Evolutionary conservation across 2,113 vertebrate species (phyloP).

Genomic region (Talpa occidentalis): DNA sequence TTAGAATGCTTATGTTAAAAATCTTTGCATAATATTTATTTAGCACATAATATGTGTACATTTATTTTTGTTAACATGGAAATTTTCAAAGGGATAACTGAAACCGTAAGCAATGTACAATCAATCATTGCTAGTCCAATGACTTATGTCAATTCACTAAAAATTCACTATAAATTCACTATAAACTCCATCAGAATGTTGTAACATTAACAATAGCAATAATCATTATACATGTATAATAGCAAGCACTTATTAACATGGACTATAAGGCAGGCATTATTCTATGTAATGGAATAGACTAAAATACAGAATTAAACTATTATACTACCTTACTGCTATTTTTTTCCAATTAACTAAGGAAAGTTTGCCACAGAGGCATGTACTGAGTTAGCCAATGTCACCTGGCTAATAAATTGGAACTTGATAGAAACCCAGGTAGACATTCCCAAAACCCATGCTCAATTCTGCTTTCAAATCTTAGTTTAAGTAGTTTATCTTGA

Average conservation of each 20-base stretch:
- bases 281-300: background rate
- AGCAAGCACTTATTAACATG: background rate
- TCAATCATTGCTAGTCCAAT: background rate
- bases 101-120: background rate
- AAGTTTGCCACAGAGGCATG: background rate
- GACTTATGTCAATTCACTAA: background rate
- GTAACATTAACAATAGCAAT: background rate
- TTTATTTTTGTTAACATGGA: background rate
- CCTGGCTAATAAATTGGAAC: background rate
- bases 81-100: background rate
- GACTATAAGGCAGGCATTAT: background rate
- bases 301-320: background rate
- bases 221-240: background rate
- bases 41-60: background rate
- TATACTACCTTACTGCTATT: background rate
- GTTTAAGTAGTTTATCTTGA: background rate
- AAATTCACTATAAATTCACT: background rate
- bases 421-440: background rate
- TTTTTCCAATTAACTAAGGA: background rate
- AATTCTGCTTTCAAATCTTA: background rate
- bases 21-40: background rate
- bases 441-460: background rate
- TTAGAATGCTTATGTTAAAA: background rate
- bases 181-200: background rate
- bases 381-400: background rate